These are phyloP conservation scores for Bhutanitis thaidina DNA, from an alignment of 2,888 invertebrate genomes.

Conservation along the genomic window DNA sequence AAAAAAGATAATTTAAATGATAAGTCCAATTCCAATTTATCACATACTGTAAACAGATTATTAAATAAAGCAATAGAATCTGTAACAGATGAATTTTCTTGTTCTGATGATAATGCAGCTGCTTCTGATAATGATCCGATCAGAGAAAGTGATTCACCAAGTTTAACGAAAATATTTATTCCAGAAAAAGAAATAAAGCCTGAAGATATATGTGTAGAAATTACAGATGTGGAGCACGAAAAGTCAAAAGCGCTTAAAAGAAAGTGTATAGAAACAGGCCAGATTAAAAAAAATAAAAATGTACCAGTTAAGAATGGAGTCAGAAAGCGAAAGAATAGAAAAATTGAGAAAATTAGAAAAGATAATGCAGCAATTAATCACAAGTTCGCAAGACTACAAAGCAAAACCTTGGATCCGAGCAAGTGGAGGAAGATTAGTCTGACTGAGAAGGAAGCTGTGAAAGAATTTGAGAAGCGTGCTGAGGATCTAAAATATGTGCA, in stretches of 20 bases:
- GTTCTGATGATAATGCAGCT: background rate
- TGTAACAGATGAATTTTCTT: background rate
- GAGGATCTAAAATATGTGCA: conserved; percentile 12
- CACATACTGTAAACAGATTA: background rate
- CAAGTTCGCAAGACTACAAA: conserved; percentile 6
- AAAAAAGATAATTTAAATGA: background rate
- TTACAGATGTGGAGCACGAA: background rate
- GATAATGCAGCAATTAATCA: background rate
- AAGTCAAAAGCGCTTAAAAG: background rate
- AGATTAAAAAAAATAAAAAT: background rate
- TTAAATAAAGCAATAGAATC: background rate
- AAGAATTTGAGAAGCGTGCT: conserved; percentile 15
- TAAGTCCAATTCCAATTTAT: background rate
- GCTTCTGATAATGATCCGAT: background rate
- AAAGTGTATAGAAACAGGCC: background rate
- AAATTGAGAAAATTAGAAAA: background rate
- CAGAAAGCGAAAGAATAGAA: conserved; percentile 3
- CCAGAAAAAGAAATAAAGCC: conserved; percentile 8
- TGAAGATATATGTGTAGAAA: background rate
- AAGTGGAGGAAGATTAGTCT: conserved; percentile 16
- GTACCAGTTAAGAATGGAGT: background rate
- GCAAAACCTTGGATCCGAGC: conserved; percentile 9
- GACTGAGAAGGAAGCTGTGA: conserved; percentile 18
- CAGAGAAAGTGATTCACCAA: background rate
- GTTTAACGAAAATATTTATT: conserved; percentile 11